Base-by-base conservation (phyloP, 1,140 invertebrate species). In the Scylla paramamosain region DNA sequence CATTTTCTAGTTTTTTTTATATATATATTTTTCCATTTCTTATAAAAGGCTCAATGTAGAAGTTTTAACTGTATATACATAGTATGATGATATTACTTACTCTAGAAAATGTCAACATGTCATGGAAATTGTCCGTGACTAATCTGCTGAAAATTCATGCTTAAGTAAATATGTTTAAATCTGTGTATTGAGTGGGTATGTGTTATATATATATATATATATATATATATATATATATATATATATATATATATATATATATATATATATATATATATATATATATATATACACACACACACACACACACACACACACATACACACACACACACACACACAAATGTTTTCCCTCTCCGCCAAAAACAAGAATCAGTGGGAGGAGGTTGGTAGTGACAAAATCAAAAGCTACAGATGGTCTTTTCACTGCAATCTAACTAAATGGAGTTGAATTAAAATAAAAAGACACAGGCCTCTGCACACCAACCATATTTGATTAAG, bases 141-240 rank as follows among this genome's bases (percentile, higher is more conserved):
- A n/a, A 77, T 12, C n/a, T 77, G 52, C 16, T 59, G 16, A 59
- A 59, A 59, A 59, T n/a, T 77, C 67, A 77, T 77, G 67, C 67
- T n/a, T 3, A n/a, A n/a, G 20, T 20, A 3, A 77, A 77, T 77
- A 77, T 25, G 10, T 48, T 0, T 48, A 16, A 14, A 25, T 46
- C 4, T 90, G 39, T 90, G 52, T 59, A 39, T 39, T 39, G 39
- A 39, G 39, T 39, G 52, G 10, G 52, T 90, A 45, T 86, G 32
- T 86, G 45, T 39, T 91, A 7, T 20, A 46, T 88, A n/a, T 88
- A n/a, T 45, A 46, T 88, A 46, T 88, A 46, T 45, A n/a, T 88
- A 46, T 88, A n/a, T 88, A 4, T 88, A 46, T 88, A 46, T 45
- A 46, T 45, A 2, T 91, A 31, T 91, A 52, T 91, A 52, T 91